A percentile compares a stretch with the other conserved stretches of the same genome.
These are phyloP conservation scores for Scomberomorus guttatus DNA, from an alignment of 2,797 vertebrate species.

Conservation along the genomic window DNA sequence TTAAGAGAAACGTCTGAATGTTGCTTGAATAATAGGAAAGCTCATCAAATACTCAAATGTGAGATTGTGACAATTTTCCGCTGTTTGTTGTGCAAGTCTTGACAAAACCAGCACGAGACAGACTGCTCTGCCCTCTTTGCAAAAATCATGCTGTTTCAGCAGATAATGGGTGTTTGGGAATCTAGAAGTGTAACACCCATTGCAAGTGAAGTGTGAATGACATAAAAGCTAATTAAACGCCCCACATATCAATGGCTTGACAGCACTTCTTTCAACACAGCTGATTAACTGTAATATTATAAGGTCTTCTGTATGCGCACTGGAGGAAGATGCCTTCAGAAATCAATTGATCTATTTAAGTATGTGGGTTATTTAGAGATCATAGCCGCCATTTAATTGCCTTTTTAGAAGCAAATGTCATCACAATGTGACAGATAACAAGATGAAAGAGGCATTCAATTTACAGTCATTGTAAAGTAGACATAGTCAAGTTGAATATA, in stretches of 20 bases:
- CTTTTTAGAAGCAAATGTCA: slow-evolving; percentile 74
- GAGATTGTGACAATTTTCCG: background rate
- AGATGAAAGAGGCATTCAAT: slow-evolving; percentile 67
- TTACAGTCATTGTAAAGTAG: slow-evolving; percentile 44
- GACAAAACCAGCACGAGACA: slow-evolving; percentile 4
- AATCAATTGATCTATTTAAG: slow-evolving; percentile 77
- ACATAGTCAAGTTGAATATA: slow-evolving; percentile 25
- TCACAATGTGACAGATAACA: slow-evolving; percentile 59
- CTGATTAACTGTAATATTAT: slow-evolving; percentile 69
- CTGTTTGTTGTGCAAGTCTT: slow-evolving; percentile 10
- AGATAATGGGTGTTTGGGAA: slow-evolving; percentile 49
- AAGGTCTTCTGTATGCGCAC: slow-evolving; percentile 51
- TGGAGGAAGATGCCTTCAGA: slow-evolving; percentile 57
- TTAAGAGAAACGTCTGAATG: background rate
- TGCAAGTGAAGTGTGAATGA: slow-evolving; percentile 60
- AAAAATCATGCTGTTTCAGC: slow-evolving; percentile 39
- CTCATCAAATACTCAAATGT: background rate
- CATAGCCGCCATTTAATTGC: slow-evolving; percentile 68
- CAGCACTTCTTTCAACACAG: slow-evolving; percentile 56
- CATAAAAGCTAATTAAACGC: slow-evolving; percentile 76
- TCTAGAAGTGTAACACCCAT: slow-evolving; percentile 22
- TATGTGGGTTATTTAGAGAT: slow-evolving; percentile 74
- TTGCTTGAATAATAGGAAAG: background rate
- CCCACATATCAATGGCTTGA: slow-evolving; percentile 65
- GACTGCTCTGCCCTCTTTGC: slow-evolving; percentile 18